phyloP scores from a whole-genome alignment of 23 tunicate genomes.

The Botrylloides violaceus region DNA sequence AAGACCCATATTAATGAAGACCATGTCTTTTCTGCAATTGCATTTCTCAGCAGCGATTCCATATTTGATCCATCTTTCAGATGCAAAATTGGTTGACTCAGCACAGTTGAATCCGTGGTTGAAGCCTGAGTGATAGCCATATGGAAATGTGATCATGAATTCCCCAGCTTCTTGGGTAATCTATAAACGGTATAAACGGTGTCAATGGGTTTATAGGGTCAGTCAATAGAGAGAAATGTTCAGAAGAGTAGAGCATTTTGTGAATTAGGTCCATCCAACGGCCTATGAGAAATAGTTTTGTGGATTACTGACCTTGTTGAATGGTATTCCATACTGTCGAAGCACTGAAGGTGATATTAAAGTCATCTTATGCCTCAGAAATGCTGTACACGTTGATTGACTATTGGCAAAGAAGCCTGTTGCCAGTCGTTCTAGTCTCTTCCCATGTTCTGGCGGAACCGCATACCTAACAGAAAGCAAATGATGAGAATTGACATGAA shows the following conservation, averaged over 20 bases:
- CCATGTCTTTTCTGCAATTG: slow-evolving; percentile 65
- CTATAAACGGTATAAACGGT: slow-evolving; percentile 22
- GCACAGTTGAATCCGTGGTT: slow-evolving; percentile 97
- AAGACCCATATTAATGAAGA: slow-evolving; percentile 77
- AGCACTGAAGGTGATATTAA: slow-evolving; percentile 67
- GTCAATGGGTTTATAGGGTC: not conserved
- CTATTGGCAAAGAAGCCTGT: slow-evolving; percentile 65
- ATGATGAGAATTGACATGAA: too few relatives aligned
- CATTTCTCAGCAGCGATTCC: slow-evolving; percentile 73
- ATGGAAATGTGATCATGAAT: slow-evolving; percentile 94
- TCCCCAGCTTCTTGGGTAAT: slow-evolving; percentile 93
- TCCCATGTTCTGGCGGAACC: slow-evolving; percentile 91
- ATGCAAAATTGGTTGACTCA: slow-evolving; percentile 92
- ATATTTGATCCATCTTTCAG: slow-evolving; percentile 83
- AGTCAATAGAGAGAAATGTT: not conserved
- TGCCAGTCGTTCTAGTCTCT: slow-evolving; percentile 75
- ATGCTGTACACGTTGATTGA: slow-evolving; percentile 60
- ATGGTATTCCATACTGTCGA: slow-evolving; percentile 63
- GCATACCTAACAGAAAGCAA: slow-evolving; percentile 58
- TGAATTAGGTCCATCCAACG: too few relatives aligned
- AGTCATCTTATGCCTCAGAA: slow-evolving; percentile 86
- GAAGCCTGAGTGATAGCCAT: slow-evolving; percentile 95
- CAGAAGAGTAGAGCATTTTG: not conserved
- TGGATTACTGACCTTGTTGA: slow-evolving; percentile 80
- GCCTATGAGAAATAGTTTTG: too few relatives aligned